These are phyloP conservation scores for Eulemur rufifrons DNA, from an alignment of 2,113 vertebrate genomes.

Conservation along the genomic window DNA sequence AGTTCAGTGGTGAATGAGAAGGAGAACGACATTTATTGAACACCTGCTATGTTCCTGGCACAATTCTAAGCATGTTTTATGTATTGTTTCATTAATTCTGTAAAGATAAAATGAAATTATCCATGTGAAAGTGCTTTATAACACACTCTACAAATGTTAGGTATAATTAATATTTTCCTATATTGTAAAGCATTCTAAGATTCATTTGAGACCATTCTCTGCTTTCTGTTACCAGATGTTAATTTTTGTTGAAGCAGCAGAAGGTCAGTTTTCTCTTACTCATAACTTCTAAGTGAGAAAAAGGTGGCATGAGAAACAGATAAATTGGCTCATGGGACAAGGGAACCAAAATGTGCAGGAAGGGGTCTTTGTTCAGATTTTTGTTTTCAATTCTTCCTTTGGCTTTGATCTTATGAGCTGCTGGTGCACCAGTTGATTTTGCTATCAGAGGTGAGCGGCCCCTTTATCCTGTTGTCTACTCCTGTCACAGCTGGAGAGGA, in stretches of 20 bases:
- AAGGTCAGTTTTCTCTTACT: constrained; percentile 16
- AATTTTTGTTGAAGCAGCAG: constrained; percentile 4
- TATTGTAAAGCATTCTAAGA: constrained; percentile 5
- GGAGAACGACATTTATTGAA: constrained; percentile 53
- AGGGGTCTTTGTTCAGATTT: neutral
- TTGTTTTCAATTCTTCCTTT: neutral
- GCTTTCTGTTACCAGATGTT: constrained; percentile 25
- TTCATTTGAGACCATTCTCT: neutral
- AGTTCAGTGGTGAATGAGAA: constrained; percentile 18
- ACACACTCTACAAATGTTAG: neutral
- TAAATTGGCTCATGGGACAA: neutral
- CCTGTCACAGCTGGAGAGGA: neutral
- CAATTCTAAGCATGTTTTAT: constrained; percentile 33
- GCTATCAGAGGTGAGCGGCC: neutral
- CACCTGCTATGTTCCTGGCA: constrained; percentile 43
- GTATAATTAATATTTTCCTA: constrained; percentile 56
- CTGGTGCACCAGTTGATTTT: neutral
- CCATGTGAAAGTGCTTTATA: neutral
- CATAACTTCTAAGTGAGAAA: neutral
- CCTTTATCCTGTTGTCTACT: too few species aligned
- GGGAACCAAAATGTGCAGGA: neutral
- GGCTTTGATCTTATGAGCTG: neutral
- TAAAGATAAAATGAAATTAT: constrained; percentile 59
- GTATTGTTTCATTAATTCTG: constrained; percentile 28
- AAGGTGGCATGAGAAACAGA: neutral